Evolutionary conservation across 1,140 invertebrate genomes (phyloP), one percentile per base, ranked within the genome.

Genomic region (Cylas formicarius): DNA sequence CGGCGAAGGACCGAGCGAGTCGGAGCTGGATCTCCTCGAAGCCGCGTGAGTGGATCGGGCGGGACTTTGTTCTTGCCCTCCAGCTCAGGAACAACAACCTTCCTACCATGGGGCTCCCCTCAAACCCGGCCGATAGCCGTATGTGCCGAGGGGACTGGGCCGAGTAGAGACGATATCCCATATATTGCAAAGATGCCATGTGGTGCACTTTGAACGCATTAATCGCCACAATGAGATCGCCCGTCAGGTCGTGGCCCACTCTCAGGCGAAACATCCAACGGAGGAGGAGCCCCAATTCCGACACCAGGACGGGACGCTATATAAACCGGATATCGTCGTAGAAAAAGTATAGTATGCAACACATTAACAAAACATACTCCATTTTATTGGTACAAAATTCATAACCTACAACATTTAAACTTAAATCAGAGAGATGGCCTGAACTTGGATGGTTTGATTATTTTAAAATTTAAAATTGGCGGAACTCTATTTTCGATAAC

Each of bases 141-240:
- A 2, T 17, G 3, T 37, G 51, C 33, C 2, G 44, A 20, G 8
- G 39, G 10, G 35, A 20, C 2, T 44, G 53, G 7, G 52, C 44
- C 18, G 13, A 0, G 14, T 16, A 0, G 55, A 57, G 27, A 21
- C 52, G 2, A n/a, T 57, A 0, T 54, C 22, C 2, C 55, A 55
- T 19, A 46, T 54, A 2, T 35, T 56, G 0, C 52, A 56, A 21
- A 14, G 18, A 9, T 56, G 55, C 23, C 45, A 41, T 2, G 20
- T 31, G 1, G 28, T 26, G 1, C 51, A 58, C 22, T 16, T 16
- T 9, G 20, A 38, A 7, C 17, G 56, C 2, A 48, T 54, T 2
- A n/a, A 7, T 1, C 10, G 55, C 4, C 55, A 57, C 33, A 47
- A 55, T 28, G 24, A 42, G 6, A 17, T 52, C 0, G 44, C 31